These are phyloP conservation scores for Acanthopleura granulata DNA, from an alignment of 2,888 invertebrate species.

Conservation along the genomic window DNA sequence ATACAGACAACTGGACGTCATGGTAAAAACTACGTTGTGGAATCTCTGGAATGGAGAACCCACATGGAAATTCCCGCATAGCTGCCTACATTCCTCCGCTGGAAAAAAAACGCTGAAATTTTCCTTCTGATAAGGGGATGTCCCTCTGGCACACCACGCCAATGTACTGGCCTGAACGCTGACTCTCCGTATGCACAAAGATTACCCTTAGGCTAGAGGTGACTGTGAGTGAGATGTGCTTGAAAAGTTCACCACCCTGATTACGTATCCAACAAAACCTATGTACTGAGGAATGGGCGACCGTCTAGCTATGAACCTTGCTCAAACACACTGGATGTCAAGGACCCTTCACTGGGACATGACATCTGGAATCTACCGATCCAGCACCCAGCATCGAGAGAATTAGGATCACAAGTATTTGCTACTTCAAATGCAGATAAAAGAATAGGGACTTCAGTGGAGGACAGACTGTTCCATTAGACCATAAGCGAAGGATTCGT, in stretches of 20 bases:
- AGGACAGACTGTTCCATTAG: conserved; percentile 25
- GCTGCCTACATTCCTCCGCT: not conserved
- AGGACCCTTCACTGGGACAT: not conserved
- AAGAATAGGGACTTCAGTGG: conserved; percentile 24
- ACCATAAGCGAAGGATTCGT: conserved; percentile 25
- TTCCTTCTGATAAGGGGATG: not conserved
- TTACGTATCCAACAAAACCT: not conserved
- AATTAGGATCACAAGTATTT: not conserved
- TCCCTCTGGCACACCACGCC: not conserved
- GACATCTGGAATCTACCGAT: too few relatives aligned
- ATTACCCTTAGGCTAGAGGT: not conserved
- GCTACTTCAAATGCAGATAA: conserved; percentile 21
- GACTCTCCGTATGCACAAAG: not conserved
- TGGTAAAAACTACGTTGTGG: not conserved
- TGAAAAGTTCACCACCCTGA: not conserved
- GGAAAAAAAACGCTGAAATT: not conserved
- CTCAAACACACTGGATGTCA: not conserved
- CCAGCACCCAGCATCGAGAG: not conserved
- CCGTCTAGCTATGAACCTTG: not conserved
- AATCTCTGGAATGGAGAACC: not conserved
- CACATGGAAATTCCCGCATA: not conserved
- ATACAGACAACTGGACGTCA: not conserved
- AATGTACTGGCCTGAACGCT: not conserved
- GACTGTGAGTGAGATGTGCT: not conserved
- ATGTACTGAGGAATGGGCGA: not conserved